Evolutionary conservation across 2,113 vertebrate species (phyloP).

Genomic region (Mus spicilegus): DNA sequence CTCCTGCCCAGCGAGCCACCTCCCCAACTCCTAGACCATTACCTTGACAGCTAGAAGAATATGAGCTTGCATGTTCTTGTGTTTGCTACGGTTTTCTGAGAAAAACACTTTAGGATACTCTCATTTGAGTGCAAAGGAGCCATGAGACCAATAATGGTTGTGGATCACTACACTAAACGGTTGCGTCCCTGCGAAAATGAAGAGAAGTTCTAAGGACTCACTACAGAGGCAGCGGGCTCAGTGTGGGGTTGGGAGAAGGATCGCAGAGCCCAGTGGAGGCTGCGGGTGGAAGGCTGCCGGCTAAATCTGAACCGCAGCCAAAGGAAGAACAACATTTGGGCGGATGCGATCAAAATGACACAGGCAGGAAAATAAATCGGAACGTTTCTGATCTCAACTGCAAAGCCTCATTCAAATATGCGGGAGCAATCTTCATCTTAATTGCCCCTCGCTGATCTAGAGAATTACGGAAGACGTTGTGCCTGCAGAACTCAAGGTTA

Average conservation of each 20-base stretch:
- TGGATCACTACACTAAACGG: constrained; percentile 4
- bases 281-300: constrained; percentile 42
- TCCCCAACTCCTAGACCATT: not conserved
- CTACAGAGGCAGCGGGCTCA: not conserved
- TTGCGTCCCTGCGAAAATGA: constrained; percentile 33
- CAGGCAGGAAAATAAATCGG: constrained; percentile 71
- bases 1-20: not conserved
- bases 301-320: constrained; percentile 66
- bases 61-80: not conserved
- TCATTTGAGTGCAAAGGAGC: not conserved
- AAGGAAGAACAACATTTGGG: constrained; percentile 57
- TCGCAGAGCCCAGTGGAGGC: not conserved
- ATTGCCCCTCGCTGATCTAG: constrained; percentile 67
- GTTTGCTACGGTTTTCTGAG: constrained; percentile 57
- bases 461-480: constrained; percentile 70
- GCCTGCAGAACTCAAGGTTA: constrained; percentile 68
- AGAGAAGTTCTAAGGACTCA: not conserved
- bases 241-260: constrained; percentile 1
- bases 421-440: constrained; percentile 79
- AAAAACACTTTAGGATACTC: constrained; percentile 25
- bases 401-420: constrained; percentile 70
- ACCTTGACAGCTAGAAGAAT: not conserved
- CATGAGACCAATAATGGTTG: not conserved
- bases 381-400: constrained; percentile 72
- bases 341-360: constrained; percentile 69